phyloP scores from a whole-genome alignment of 2,113 vertebrate species.

The Mobula hypostoma region DNA sequence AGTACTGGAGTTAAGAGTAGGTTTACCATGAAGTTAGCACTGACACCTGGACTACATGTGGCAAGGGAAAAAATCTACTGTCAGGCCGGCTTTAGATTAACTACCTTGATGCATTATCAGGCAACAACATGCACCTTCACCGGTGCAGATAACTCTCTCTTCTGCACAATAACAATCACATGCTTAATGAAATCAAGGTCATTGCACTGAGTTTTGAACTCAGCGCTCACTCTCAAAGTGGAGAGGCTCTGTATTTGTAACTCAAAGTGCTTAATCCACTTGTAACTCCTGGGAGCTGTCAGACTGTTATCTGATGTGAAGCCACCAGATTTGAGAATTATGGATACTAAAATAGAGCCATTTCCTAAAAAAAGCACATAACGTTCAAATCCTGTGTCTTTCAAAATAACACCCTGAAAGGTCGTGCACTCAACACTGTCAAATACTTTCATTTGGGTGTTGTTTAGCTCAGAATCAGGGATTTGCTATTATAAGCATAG shows the following conservation, averaged over 20 bases:
- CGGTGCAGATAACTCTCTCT: too few relatives aligned
- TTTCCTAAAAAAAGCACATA: not conserved
- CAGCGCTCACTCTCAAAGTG: not conserved
- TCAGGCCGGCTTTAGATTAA: not conserved
- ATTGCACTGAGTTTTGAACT: not conserved
- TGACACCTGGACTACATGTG: not conserved
- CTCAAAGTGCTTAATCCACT: not conserved
- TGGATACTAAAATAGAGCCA: not conserved
- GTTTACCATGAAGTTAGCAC: not conserved
- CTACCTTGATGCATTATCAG: not conserved
- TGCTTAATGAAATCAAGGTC: not conserved
- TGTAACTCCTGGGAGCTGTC: not conserved
- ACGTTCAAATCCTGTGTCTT: not conserved
- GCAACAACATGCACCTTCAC: not conserved
- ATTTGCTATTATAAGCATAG: not conserved
- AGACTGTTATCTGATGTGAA: slow-evolving; percentile 26
- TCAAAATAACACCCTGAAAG: not conserved
- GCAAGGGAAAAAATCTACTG: not conserved
- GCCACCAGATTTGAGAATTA: not conserved
- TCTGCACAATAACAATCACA: not conserved
- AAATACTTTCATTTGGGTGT: slow-evolving; percentile 6
- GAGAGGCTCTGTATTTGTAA: not conserved
- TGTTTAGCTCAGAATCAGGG: not conserved
- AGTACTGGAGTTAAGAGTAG: not conserved
- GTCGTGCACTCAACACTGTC: not conserved